phyloP scores from a whole-genome alignment of 1,140 invertebrate genomes.

The Monochamus saltuarius region DNA sequence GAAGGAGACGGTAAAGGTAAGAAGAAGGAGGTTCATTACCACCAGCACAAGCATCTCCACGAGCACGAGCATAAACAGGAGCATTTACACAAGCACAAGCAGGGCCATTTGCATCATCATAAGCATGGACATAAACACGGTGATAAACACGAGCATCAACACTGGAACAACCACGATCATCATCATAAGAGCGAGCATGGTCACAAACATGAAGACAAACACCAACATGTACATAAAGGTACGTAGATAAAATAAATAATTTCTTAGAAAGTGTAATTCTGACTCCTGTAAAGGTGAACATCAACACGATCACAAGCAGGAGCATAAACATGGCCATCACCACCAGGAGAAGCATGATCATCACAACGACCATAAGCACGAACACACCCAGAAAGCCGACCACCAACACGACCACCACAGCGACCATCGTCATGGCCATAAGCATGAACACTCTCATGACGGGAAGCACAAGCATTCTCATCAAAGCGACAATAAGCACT shows the following conservation, averaged over 20 bases:
- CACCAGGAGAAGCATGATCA: conserved; percentile 22
- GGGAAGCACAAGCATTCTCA: conserved; percentile 19
- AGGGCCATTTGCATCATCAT: conserved; percentile 17
- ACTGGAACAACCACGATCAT: conserved; percentile 18
- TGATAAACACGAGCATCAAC: conserved; percentile 18
- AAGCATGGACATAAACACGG: conserved; percentile 14
- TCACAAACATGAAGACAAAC: conserved; percentile 11
- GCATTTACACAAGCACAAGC: conserved; percentile 23
- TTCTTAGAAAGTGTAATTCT: too few relatives aligned
- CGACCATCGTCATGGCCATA: conserved; percentile 29
- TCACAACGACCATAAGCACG: conserved; percentile 20
- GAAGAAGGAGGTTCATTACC: conserved; percentile 25
- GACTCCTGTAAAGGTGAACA: conserved; percentile 1
- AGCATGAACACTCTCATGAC: conserved; percentile 27
- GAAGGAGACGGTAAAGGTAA: background rate
- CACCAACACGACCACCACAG: conserved; percentile 25
- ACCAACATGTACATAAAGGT: conserved; percentile 18
- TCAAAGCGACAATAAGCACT: background rate
- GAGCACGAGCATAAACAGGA: conserved; percentile 25
- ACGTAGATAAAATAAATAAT: background rate
- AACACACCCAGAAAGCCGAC: conserved; percentile 24
- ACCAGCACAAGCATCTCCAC: conserved; percentile 27
- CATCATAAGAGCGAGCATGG: conserved; percentile 13
- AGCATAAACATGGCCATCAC: conserved; percentile 30
- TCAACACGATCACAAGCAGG: conserved; percentile 20